Evolutionary conservation across 2,113 vertebrate genomes (phyloP), one percentile per base, ranked within the genome.

Genomic region (Reinhardtius hippoglossoides): DNA sequence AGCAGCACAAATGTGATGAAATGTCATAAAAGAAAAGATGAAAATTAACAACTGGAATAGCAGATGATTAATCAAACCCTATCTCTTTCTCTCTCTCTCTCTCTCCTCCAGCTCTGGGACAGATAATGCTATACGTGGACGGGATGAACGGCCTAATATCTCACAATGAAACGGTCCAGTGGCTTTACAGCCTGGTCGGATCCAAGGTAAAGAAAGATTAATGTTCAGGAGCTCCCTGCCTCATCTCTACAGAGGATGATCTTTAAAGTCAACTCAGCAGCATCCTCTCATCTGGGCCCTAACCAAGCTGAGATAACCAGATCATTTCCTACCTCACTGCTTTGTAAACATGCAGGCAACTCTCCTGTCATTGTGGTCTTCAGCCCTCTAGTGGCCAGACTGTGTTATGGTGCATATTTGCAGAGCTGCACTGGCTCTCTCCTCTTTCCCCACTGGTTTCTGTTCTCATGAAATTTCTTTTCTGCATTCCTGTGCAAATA

Each of bases 51-150:
- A 35, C 7, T 63, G 13, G 23, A 67, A 67, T 27, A 20, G 5
- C 67, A 58, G 14, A 85, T 69, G 57, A 50, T 20, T 80, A 74
- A 83, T 5, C 24, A 61, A 42, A 69, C 18, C 9, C 3, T 50
- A 24, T 66, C 44, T 75, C 61, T 26, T 35, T 54, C 23, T 64
- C 61, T 26, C 44, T 54, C 20, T 63, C 40, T 71, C 20, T 77
- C 10, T 80, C 20, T 61, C 27, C 5, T 74, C 10, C 75, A 99
- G 98, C 98, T 86, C 94, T 99, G 60, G 97, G 98, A 74, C 98
- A 99, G 90, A 98, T 99, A 86, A 98, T 99, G 98, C 95, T 99
- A 74, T 99, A 98, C 23, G 97, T 99, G 8, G 98, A 99, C 87
- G 98, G 98, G 76, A 99, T 99, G 97, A 98, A 99, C 55, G 97